Percentiles rank a stretch among this genome's conserved stretches.
Evolutionary conservation across 2,797 vertebrate genomes (phyloP).

Genomic region (Xerus rutilus): DNA sequence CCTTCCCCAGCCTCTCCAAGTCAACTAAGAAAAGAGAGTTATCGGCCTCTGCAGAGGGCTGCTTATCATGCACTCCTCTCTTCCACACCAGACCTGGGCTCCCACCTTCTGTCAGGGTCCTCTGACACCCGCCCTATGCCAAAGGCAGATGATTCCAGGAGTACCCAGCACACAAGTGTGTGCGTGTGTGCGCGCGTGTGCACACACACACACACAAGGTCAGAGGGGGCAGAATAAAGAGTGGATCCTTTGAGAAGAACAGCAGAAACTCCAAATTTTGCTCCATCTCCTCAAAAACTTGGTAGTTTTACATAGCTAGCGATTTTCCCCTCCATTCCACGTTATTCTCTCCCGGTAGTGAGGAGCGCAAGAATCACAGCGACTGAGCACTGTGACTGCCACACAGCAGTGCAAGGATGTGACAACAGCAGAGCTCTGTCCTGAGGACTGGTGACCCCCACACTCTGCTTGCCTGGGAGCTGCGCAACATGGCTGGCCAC

Average conservation of each 20-base stretch:
- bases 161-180: background rate
- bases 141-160: background rate
- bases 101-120: background rate
- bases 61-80: background rate
- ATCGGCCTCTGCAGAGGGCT: background rate
- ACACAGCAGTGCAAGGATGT: background rate
- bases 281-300: background rate
- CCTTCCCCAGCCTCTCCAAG: background rate
- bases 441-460: background rate
- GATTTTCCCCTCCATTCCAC: background rate
- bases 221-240: background rate
- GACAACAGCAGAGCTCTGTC: background rate
- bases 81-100: background rate
- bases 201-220: background rate
- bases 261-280: background rate
- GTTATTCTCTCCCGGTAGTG: fast-evolving
- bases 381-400: no score
- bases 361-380: background rate
- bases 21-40: background rate
- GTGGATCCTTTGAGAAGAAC: background rate
- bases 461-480: no score
- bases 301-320: background rate
- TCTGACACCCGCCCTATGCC: background rate
- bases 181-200: no score
- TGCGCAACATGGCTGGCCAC: fast-evolving